Percentiles rank a stretch among this genome's conserved stretches.
phyloP scores from a whole-genome alignment of 2,113 vertebrate species.

The Tinamus guttatus region DNA sequence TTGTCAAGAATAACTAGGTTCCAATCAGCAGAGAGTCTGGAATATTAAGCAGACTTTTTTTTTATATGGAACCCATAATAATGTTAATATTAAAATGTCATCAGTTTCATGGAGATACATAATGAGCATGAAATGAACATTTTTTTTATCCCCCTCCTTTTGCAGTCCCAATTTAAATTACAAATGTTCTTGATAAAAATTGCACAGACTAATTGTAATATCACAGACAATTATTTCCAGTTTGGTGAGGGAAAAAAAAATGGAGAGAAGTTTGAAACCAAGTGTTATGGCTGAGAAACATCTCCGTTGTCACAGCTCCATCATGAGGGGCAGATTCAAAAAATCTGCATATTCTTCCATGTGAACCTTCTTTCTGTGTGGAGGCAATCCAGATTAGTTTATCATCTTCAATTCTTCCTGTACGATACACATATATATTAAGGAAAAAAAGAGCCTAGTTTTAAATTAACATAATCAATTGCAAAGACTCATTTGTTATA shows the following conservation, averaged over 20 bases:
- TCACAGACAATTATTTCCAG: conserved; percentile 53
- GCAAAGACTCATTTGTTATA: background rate
- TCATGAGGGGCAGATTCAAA: background rate
- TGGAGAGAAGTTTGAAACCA: background rate
- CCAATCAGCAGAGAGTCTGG: conserved; percentile 46
- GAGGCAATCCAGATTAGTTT: background rate
- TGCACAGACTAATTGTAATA: conserved; percentile 49
- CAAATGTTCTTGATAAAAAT: conserved; percentile 66
- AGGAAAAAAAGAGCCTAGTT: background rate
- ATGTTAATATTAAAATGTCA: conserved; percentile 71
- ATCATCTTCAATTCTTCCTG: background rate
- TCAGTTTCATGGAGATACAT: conserved; percentile 54
- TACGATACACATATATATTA: background rate
- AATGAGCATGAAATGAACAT: conserved; percentile 72
- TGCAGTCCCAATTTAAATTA: conserved; percentile 72
- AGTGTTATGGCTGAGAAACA: accelerated
- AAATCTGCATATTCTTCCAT: background rate
- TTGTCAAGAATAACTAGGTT: conserved; percentile 46
- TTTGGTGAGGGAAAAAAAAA: background rate
- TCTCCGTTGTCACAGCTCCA: background rate
- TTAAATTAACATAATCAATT: background rate
- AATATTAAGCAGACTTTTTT: conserved; percentile 62
- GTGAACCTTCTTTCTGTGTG: background rate
- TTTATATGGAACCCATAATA: conserved; percentile 39
- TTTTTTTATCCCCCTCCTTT: background rate